Evolutionary conservation across 1,140 invertebrate genomes (phyloP).

Genomic region (Portunus trituberculatus): DNA sequence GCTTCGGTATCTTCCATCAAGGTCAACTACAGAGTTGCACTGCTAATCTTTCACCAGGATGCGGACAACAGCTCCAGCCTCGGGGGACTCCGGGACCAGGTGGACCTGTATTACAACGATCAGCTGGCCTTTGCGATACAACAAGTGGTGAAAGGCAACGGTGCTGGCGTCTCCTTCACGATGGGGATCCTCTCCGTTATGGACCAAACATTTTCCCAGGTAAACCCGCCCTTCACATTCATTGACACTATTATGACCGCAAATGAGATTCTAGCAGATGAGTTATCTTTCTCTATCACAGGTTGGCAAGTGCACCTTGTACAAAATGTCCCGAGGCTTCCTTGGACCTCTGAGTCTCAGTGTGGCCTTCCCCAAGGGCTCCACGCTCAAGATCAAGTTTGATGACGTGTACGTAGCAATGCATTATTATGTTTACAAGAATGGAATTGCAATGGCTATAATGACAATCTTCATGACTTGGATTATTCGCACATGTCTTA

Average conservation of each 20-base stretch:
- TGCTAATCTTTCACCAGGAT: not conserved
- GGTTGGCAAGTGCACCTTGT: not conserved
- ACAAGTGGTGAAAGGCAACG: not conserved
- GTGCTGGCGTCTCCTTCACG: not conserved
- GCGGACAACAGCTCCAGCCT: not conserved
- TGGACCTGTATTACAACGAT: not conserved
- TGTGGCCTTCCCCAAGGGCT: not conserved
- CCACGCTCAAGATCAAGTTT: not conserved
- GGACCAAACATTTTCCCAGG: not conserved
- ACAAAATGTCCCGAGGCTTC: not conserved
- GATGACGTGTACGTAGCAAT: not conserved
- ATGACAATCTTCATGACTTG: too few relatives aligned
- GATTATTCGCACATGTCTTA: too few relatives aligned
- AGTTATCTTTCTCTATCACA: not conserved
- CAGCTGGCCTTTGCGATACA: not conserved
- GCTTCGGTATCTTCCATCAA: too few relatives aligned
- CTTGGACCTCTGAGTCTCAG: not conserved
- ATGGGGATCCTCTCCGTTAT: not conserved
- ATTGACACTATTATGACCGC: not conserved
- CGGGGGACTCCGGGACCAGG: not conserved
- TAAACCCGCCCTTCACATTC: not conserved
- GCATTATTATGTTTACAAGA: too few relatives aligned
- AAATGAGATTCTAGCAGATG: not conserved
- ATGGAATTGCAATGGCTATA: too few relatives aligned
- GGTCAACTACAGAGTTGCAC: too few relatives aligned